Conservation (phyloP, 2,888 invertebrate species). For the Asteroscopus sphinx region DNA sequence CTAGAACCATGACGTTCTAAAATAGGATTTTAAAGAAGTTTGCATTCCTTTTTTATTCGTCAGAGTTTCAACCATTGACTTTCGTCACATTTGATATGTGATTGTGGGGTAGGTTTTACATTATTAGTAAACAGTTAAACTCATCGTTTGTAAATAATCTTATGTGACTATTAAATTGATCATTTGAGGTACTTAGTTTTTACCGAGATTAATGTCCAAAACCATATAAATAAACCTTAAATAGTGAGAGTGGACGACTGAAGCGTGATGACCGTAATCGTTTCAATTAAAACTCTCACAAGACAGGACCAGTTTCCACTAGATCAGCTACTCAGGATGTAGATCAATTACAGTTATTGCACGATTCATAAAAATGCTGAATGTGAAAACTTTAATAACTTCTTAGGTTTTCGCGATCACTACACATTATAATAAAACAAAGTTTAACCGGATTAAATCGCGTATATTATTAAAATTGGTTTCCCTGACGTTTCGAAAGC, state of each 20-base stretch:
- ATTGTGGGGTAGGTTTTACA: neutral
- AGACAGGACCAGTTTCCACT: constrained; percentile 10
- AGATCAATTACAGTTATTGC: neutral
- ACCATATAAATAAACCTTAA: constrained; percentile 28
- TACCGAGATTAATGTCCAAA: constrained; percentile 22
- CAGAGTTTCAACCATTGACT: constrained; percentile 3
- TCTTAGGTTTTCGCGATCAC: too few relatives aligned
- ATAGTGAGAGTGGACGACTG: constrained; percentile 26
- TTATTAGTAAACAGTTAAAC: neutral
- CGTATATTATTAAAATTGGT: too few relatives aligned
- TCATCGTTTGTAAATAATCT: neutral
- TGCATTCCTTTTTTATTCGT: too few relatives aligned
- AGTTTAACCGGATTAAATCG: too few relatives aligned
- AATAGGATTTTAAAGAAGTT: constrained; percentile 16
- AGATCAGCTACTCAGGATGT: constrained; percentile 8
- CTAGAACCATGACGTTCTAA: too few relatives aligned
- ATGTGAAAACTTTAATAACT: too few relatives aligned
- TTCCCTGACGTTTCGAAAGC: too few relatives aligned
- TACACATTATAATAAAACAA: too few relatives aligned
- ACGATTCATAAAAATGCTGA: constrained; percentile 1
- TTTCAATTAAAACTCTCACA: constrained; percentile 30
- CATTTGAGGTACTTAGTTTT: constrained; percentile 1
- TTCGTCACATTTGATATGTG: neutral
- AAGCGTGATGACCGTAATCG: constrained; percentile 13
- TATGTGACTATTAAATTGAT: neutral